Percentiles rank a stretch among this genome's conserved stretches.
Evolutionary conservation across 2,113 vertebrate species (phyloP).

Genomic region (Tauraco erythrolophus): DNA sequence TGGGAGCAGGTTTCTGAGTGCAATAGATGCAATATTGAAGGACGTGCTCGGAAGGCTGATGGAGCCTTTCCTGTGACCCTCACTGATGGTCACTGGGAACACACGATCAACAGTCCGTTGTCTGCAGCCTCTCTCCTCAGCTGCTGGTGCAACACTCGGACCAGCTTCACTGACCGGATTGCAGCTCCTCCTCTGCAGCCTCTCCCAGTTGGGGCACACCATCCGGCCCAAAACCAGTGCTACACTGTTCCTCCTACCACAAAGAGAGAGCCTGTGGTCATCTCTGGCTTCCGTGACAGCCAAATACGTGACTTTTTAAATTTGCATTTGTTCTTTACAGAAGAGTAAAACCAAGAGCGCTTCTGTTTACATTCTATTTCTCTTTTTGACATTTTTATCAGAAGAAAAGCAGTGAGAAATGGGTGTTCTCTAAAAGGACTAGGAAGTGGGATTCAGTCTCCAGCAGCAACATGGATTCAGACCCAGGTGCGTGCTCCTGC

Average conservation of each 20-base stretch:
- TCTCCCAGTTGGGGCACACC: neutral
- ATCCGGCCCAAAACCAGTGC: rapidly evolving
- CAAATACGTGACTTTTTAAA: neutral
- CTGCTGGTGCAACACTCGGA: rapidly evolving
- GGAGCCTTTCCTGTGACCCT: neutral
- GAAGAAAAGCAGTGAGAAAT: neutral
- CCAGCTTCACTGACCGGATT: rapidly evolving
- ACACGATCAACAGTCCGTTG: rapidly evolving
- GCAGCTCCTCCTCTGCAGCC: neutral
- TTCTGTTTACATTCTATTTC: neutral
- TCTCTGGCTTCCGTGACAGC: neutral
- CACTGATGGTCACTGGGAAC: rapidly evolving
- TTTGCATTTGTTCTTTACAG: neutral
- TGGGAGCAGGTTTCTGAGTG: neutral
- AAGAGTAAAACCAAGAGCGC: neutral
- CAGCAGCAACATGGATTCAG: neutral
- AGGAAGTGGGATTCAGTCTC: neutral
- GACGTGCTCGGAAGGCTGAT: neutral
- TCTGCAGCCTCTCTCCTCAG: neutral
- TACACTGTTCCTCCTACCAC: rapidly evolving
- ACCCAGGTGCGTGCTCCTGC: neutral
- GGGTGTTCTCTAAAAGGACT: neutral
- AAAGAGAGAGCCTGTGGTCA: rapidly evolving
- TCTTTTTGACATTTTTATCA: neutral
- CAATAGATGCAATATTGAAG: rapidly evolving